Percentiles rank a stretch among this genome's conserved stretches.
Evolutionary conservation across 23 tunicate species (phyloP).

Genomic region (Phallusia fumigata): DNA sequence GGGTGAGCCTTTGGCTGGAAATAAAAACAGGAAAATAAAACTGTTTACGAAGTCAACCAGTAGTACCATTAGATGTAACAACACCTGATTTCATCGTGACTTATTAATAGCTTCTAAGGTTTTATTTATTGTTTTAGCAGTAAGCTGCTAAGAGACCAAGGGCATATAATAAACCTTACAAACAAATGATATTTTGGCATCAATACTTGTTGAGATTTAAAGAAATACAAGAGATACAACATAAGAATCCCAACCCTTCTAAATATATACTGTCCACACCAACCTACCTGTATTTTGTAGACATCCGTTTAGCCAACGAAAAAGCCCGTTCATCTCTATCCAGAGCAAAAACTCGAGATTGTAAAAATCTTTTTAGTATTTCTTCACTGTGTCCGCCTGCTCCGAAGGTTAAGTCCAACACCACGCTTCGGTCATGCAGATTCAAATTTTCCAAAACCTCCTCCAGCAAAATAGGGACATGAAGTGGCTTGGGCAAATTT

Average conservation of each 20-base stretch:
- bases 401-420: constrained; percentile 92
- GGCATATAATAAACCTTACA: too few relatives aligned
- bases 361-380: constrained; percentile 32
- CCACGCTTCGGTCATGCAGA: constrained; percentile 7
- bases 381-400: constrained; percentile 83
- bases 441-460: constrained; percentile 48
- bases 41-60: not conserved
- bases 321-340: constrained; percentile 73
- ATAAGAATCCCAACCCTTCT: not conserved
- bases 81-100: not conserved
- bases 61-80: not conserved
- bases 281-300: constrained; percentile 55
- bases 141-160: not conserved
- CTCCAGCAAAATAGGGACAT: constrained; percentile 66
- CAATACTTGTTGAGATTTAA: not conserved
- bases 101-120: not conserved
- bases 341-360: constrained; percentile 59
- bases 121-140: not conserved
- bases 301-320: constrained; percentile 56
- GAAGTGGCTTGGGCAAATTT: constrained; percentile 18
- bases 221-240: not conserved
- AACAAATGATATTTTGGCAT: too few relatives aligned
- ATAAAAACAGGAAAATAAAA: not conserved
- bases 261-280: not conserved
- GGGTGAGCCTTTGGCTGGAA: constrained; percentile 53